Evolutionary conservation across 2,888 invertebrate genomes (phyloP).

Genomic region (Drosophila lacicola): DNA sequence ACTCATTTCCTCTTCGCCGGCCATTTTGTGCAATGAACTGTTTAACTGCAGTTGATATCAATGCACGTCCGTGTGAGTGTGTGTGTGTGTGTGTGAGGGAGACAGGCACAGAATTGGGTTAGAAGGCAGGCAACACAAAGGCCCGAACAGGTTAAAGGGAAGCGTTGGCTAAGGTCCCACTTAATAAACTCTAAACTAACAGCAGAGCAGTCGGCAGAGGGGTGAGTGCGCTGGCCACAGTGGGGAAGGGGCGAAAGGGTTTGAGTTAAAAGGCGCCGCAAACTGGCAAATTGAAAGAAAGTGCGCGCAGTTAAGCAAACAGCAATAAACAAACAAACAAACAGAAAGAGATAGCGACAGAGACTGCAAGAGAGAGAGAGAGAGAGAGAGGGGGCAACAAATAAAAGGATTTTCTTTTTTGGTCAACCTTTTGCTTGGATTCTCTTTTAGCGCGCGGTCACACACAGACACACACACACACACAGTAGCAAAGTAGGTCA

Average conservation of each 20-base stretch:
- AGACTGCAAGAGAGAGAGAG: neutral
- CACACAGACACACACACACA: constrained; percentile 23
- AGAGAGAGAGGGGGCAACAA: constrained; percentile 9
- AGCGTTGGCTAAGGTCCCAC: constrained; percentile 22
- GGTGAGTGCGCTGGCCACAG: neutral
- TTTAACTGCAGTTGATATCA: constrained; percentile 18
- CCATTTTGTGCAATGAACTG: constrained; percentile 60
- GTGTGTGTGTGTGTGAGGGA: constrained; percentile 12
- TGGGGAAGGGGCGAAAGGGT: neutral
- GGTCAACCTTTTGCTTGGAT: constrained; percentile 61
- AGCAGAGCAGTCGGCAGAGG: neutral
- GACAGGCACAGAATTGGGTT: constrained; percentile 65
- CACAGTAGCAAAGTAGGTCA: constrained; percentile 64
- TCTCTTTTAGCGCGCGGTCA: constrained; percentile 55
- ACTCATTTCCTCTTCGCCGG: constrained; percentile 58
- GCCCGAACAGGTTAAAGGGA: constrained; percentile 27
- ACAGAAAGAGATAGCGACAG: constrained; percentile 1
- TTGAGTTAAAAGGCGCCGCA: constrained; percentile 45
- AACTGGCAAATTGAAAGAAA: constrained; percentile 65
- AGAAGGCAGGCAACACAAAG: constrained; percentile 64
- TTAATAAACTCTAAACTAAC: constrained; percentile 36
- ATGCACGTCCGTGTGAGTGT: neutral
- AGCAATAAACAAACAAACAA: constrained; percentile 31
- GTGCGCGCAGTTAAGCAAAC: constrained; percentile 61
- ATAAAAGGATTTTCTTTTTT: constrained; percentile 31